A percentile compares a stretch with the other conserved stretches of the same genome.
phyloP scores from a whole-genome alignment of 1,140 invertebrate genomes.

The Scaptomyza hsui region DNA sequence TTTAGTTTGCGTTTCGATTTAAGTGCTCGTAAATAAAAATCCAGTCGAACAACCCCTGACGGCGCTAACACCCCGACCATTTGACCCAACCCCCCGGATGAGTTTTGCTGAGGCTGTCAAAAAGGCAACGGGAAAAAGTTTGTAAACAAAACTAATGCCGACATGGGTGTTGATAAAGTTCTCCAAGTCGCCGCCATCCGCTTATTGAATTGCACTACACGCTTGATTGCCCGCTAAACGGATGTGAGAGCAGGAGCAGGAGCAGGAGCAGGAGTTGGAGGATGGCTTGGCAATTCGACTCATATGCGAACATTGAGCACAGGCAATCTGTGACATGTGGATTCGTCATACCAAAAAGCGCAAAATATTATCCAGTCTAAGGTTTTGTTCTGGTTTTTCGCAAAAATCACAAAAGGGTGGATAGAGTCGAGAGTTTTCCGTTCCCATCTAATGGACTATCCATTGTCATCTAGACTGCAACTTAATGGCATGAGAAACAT shows the following conservation, averaged over 20 bases:
- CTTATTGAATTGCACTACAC: constrained; percentile 83
- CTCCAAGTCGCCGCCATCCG: constrained; percentile 53
- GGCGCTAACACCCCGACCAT: constrained; percentile 6
- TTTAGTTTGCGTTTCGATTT: constrained; percentile 80
- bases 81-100: constrained; percentile 12
- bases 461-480: constrained; percentile 59
- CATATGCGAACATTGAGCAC: not conserved
- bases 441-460: constrained; percentile 66
- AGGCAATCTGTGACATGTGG: constrained; percentile 62
- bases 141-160: constrained; percentile 84
- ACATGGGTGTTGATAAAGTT: constrained; percentile 84
- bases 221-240: constrained; percentile 83
- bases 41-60: constrained; percentile 27
- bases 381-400: constrained; percentile 78
- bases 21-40: constrained; percentile 84
- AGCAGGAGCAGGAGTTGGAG: not conserved
- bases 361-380: constrained; percentile 76
- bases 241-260: constrained; percentile 42
- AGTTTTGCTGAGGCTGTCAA: constrained; percentile 59
- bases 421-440: constrained; percentile 20
- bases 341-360: constrained; percentile 82
- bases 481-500: constrained; percentile 76
- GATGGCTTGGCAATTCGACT: not conserved
- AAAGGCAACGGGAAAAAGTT: constrained; percentile 81
- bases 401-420: constrained; percentile 63